Percentiles rank a stretch among this genome's conserved stretches.
Conservation (phyloP, 2,797 vertebrate genomes). For the Echiichthys vipera region DNA sequence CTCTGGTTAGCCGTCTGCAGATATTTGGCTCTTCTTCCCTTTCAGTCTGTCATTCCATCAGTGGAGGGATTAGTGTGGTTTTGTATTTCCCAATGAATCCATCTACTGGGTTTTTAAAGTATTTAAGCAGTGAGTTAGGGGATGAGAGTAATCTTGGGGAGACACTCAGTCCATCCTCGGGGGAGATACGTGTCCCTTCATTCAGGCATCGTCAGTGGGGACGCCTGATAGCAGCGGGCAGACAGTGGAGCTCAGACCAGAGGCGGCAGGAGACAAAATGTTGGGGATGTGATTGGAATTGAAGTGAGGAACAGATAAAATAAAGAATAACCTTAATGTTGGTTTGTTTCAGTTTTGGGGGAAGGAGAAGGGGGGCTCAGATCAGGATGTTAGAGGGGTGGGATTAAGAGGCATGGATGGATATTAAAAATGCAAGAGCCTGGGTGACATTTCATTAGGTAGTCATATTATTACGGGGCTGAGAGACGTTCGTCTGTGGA, state of each 20-base stretch:
- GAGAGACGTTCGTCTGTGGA: constrained; percentile 19
- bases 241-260: constrained; percentile 37
- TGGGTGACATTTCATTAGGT: constrained; percentile 70
- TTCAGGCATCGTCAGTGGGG: constrained; percentile 54
- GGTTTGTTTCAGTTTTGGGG: constrained; percentile 41
- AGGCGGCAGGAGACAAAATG: constrained; percentile 32
- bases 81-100: constrained; percentile 70
- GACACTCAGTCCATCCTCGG: constrained; percentile 61
- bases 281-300: constrained; percentile 52
- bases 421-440: constrained; percentile 73
- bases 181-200: constrained; percentile 53
- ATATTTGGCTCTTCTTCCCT: constrained; percentile 39
- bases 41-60: constrained; percentile 60
- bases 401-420: constrained; percentile 51
- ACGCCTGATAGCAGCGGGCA: constrained; percentile 57
- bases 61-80: constrained; percentile 71
- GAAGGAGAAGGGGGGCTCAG: constrained; percentile 1
- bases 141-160: constrained; percentile 78
- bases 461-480: constrained; percentile 37
- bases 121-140: constrained; percentile 72
- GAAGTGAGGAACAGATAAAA: constrained; percentile 36
- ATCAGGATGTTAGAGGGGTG: constrained; percentile 44
- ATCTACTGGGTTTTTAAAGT: constrained; percentile 65
- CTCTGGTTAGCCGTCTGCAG: constrained; percentile 41
- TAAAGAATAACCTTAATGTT: constrained; percentile 32